A percentile compares a stretch with the other conserved stretches of the same genome.
These are phyloP conservation scores for Clostera curtula DNA, from an alignment of 2,888 invertebrate genomes.

Conservation along the genomic window DNA sequence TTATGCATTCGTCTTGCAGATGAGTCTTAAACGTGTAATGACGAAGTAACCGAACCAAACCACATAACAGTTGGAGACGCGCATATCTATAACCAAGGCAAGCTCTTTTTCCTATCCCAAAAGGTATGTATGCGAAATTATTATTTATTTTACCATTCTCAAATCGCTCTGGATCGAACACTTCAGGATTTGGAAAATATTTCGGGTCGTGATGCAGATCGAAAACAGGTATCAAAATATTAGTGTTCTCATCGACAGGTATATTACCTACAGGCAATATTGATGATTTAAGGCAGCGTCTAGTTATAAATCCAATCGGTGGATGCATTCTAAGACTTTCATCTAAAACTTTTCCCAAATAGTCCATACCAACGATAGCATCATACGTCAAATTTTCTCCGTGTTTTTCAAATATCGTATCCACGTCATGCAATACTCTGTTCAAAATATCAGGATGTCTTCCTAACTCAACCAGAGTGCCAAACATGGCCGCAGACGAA, in stretches of 20 bases:
- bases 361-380: constrained; percentile 32
- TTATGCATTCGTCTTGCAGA: constrained; percentile 24
- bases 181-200: constrained; percentile 53
- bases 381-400: constrained; percentile 15
- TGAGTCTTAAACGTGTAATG: constrained; percentile 29
- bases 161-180: constrained; percentile 56
- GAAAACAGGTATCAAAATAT: constrained; percentile 37
- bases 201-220: constrained; percentile 54
- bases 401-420: constrained; percentile 13
- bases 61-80: constrained; percentile 32
- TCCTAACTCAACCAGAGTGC: constrained; percentile 36
- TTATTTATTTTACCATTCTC: constrained; percentile 26
- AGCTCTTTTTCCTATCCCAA: constrained; percentile 55
- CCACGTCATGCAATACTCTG: constrained; percentile 17
- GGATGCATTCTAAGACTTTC: constrained; percentile 43
- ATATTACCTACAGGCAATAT: constrained; percentile 46
- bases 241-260: constrained; percentile 38
- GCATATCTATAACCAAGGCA: constrained; percentile 56
- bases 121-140: constrained; percentile 48
- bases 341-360: constrained; percentile 37
- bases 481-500: constrained; percentile 23
- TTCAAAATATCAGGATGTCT: constrained; percentile 32
- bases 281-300: constrained; percentile 34
- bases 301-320: constrained; percentile 33
- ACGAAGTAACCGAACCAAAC: constrained; percentile 30